These are phyloP conservation scores for Cryptomyrus ogoouensis DNA, from an alignment of 2,113 vertebrate genomes.

Conservation along the genomic window DNA sequence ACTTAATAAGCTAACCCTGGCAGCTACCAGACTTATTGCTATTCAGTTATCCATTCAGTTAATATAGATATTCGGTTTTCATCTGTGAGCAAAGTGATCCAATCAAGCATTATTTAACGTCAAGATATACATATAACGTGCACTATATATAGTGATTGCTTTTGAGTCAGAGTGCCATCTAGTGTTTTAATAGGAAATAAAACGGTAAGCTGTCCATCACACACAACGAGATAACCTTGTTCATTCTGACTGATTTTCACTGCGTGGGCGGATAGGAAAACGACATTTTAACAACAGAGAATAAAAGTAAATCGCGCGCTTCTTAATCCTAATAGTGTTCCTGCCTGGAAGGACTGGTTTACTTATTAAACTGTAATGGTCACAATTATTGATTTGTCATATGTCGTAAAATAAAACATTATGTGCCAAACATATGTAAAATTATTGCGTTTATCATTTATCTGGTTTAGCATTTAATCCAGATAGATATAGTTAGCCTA, in stretches of 20 bases:
- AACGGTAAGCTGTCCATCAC: not conserved
- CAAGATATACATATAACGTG: not conserved
- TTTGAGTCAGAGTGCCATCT: conserved; percentile 56
- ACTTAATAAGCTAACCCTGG: not conserved
- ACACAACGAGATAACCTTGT: not conserved
- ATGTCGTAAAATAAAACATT: not conserved
- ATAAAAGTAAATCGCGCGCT: not conserved
- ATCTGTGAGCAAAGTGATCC: not conserved
- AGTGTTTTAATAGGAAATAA: conserved; percentile 34
- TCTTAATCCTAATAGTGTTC: not conserved
- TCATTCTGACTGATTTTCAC: conserved; percentile 33
- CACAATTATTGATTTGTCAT: not conserved
- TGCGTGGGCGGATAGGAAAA: not conserved
- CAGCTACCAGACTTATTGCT: not conserved
- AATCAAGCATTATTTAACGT: not conserved
- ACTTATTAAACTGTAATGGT: not conserved
- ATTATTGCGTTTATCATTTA: not conserved
- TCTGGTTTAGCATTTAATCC: not conserved
- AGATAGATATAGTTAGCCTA: not conserved
- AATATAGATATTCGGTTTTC: not conserved
- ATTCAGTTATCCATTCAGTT: not conserved
- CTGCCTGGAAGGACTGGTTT: not conserved
- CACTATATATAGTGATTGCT: not conserved
- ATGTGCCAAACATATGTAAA: not conserved
- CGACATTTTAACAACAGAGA: not conserved